Evolutionary conservation across 92 coral and sea anemone genomes (phyloP).

Genomic region (Porites rus): DNA sequence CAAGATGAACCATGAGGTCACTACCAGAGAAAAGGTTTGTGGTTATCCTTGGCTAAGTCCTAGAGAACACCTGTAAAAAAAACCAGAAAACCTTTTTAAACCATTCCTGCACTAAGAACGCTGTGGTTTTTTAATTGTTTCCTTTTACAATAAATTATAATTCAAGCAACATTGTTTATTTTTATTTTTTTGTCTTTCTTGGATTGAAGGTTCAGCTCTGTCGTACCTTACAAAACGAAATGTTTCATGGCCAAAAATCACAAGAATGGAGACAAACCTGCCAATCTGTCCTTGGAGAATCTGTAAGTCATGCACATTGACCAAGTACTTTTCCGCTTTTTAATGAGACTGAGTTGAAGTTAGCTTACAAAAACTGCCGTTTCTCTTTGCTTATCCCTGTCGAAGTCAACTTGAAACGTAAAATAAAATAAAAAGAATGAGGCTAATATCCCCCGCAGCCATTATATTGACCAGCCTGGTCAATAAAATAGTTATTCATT

Average conservation of each 20-base stretch:
- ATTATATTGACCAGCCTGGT: too few relatives aligned
- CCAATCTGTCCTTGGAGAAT: conserved; percentile 35
- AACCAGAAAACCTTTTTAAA: neutral
- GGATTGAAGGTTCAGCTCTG: neutral
- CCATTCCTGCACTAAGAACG: neutral
- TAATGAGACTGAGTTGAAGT: neutral
- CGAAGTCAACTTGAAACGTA: too few relatives aligned
- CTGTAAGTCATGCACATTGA: conserved; percentile 13
- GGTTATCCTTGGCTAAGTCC: too few relatives aligned
- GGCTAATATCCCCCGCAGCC: too few relatives aligned
- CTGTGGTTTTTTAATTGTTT: too few relatives aligned
- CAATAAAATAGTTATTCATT: too few relatives aligned
- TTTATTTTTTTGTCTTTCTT: neutral
- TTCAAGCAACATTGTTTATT: too few relatives aligned
- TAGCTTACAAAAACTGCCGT: neutral
- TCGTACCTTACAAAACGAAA: neutral
- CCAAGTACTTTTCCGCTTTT: neutral
- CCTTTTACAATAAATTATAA: too few relatives aligned
- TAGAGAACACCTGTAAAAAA: neutral
- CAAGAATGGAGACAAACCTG: conserved; percentile 20
- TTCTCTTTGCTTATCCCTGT: neutral
- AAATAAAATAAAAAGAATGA: too few relatives aligned
- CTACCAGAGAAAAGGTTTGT: conserved; percentile 41
- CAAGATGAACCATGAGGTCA: conserved; percentile 24
- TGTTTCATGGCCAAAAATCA: conserved; percentile 14